phyloP scores from a whole-genome alignment of 1,140 invertebrate genomes.

The Ylistrum balloti region DNA sequence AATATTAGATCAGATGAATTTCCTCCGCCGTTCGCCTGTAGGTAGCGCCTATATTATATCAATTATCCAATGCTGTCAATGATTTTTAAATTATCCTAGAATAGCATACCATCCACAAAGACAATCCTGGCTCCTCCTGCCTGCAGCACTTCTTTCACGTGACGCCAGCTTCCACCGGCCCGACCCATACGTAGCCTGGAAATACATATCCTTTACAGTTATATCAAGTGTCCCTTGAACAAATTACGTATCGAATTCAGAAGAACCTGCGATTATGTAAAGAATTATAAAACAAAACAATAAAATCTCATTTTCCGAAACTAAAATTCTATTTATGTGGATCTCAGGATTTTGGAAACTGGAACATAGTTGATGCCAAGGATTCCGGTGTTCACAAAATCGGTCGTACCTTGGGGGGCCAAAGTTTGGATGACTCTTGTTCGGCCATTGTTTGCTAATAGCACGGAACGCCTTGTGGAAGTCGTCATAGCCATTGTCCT shows the following conservation, averaged over 20 bases:
- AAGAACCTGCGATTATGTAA: too few species aligned
- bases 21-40: too few species aligned
- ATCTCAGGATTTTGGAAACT: background rate
- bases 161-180: constrained; percentile 77
- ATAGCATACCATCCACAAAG: constrained; percentile 75
- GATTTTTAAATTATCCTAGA: background rate
- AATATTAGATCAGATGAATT: too few species aligned
- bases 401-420: constrained; percentile 72
- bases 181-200: constrained; percentile 74
- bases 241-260: background rate
- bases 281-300: too few species aligned
- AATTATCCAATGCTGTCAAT: too few species aligned
- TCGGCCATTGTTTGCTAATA: constrained; percentile 66
- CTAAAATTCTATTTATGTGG: too few species aligned
- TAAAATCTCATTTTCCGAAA: too few species aligned
- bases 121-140: constrained; percentile 74
- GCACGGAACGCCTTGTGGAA: constrained; percentile 73
- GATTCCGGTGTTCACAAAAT: background rate
- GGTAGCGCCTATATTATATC: too few species aligned
- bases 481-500: constrained; percentile 73
- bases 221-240: background rate
- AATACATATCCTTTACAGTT: background rate
- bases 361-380: background rate
- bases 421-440: constrained; percentile 67
- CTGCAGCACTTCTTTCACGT: constrained; percentile 77